phyloP scores from a whole-genome alignment of 2,888 invertebrate species.

The Lordiphosa andalusiaca region DNA sequence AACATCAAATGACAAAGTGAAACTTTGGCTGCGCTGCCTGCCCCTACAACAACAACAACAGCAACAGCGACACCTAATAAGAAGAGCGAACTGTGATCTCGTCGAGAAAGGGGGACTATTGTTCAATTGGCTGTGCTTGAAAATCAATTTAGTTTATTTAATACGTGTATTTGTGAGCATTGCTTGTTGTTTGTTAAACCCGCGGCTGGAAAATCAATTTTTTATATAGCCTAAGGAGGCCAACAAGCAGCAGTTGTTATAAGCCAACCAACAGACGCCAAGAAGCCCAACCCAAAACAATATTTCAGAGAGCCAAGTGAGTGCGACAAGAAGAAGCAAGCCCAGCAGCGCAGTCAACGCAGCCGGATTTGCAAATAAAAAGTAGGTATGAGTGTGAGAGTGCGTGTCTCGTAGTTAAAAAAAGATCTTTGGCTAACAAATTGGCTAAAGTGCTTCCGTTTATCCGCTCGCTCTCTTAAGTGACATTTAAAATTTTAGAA shows the following conservation, averaged over 20 bases:
- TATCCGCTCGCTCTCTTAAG: slow-evolving; percentile 12
- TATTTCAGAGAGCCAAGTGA: slow-evolving; percentile 44
- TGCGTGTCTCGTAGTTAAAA: slow-evolving; percentile 50
- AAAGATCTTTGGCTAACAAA: slow-evolving; percentile 65
- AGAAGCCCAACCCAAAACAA: slow-evolving; percentile 69
- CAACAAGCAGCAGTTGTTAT: slow-evolving; percentile 59
- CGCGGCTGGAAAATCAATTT: slow-evolving; percentile 75
- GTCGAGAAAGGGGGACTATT: slow-evolving; percentile 44
- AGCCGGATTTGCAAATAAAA: slow-evolving; percentile 70
- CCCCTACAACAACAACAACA: slow-evolving; percentile 38
- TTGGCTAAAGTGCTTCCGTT: slow-evolving; percentile 54
- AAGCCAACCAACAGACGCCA: slow-evolving; percentile 15
- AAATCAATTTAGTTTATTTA: slow-evolving; percentile 58
- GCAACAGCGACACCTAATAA: slow-evolving; percentile 42
- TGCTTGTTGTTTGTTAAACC: slow-evolving; percentile 49
- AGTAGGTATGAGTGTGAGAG: slow-evolving; percentile 49
- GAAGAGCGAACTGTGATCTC: slow-evolving; percentile 63
- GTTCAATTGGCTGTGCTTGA: slow-evolving; percentile 69
- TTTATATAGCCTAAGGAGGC: slow-evolving; percentile 52
- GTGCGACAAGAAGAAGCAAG: slow-evolving; percentile 35
- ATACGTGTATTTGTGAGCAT: slow-evolving; percentile 52
- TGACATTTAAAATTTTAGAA: slow-evolving; percentile 22
- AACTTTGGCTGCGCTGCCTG: slow-evolving; percentile 50
- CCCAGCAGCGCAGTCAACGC: slow-evolving; percentile 38
- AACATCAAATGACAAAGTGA: slow-evolving; percentile 69